Evolutionary conservation across 2,888 invertebrate genomes (phyloP).

Genomic region (Drosophila koepferae): DNA sequence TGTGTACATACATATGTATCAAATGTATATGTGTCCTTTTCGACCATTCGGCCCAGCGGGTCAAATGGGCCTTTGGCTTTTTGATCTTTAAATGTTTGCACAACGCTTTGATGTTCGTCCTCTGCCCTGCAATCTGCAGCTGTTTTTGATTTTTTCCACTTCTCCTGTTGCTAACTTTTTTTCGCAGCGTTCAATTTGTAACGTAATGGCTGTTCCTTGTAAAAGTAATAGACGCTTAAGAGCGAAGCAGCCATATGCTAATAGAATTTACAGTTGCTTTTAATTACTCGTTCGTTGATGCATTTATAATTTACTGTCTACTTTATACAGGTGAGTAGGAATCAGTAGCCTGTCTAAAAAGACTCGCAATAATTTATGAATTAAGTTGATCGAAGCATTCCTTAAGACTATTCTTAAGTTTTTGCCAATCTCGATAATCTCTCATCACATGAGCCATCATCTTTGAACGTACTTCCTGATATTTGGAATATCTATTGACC

Average conservation of each 20-base stretch:
- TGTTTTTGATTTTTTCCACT: constrained; percentile 22
- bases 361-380: not conserved
- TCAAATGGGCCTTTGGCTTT: constrained; percentile 77
- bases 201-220: constrained; percentile 19
- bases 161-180: constrained; percentile 28
- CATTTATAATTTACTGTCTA: not conserved
- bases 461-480: too few species aligned
- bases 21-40: constrained; percentile 37
- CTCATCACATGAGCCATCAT: too few species aligned
- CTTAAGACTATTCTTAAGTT: too few species aligned
- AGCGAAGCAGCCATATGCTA: constrained; percentile 1
- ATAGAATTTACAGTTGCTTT: constrained; percentile 15
- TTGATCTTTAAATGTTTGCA: constrained; percentile 80
- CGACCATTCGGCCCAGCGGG: constrained; percentile 55
- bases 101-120: constrained; percentile 72
- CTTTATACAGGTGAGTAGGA: not conserved
- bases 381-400: too few species aligned
- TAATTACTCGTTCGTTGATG: not conserved
- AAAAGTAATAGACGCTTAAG: not conserved
- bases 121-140: constrained; percentile 61
- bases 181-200: constrained; percentile 22
- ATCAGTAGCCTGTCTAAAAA: not conserved
- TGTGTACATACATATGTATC: constrained; percentile 5
- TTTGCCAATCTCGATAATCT: too few species aligned
- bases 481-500: too few species aligned